Evolutionary conservation across 2,797 vertebrate genomes (phyloP), one percentile per base, ranked within the genome.

Genomic region (Gallirallus australis): DNA sequence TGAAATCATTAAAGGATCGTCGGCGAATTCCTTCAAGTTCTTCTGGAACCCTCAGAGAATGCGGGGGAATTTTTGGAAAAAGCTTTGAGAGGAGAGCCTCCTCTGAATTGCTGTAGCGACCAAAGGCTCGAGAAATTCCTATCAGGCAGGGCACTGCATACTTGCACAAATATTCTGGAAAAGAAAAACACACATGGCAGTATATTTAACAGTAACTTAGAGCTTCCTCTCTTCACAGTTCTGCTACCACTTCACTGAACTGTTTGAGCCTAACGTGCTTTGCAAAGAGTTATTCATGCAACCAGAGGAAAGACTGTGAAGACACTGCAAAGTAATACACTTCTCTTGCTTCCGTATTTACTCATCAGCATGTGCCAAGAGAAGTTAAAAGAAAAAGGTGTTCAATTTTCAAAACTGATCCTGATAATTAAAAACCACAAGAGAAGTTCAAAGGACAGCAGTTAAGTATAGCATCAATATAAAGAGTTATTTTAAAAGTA

Each of bases 1-100:
- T 98, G 96, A 99, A 99, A 93, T 99, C 99, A 19, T 99, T 99
- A 95, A 99, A 99, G 56, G 99, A 99, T 31, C 99, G 98, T 3
- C 99, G 97, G 13, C 98, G 98, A 16, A 98, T 94, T 2, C 98
- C 98, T 35, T 99, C 99, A 0, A 97, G 82, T 19, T 99, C 99
- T 12, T 99, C 98, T 0, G 97, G 96, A 21, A 97, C 89, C 7
- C 98, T 94, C 70, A 97, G 93, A 31, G 98, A 95, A 39, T 99
- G 98, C 2, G 98, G 97, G 0, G 94, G 90, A 10, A 98, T 97
- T 89, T 98, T 99, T 6, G 99, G 99, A 68, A 99, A 99, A 63
- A 99, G 98, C 96, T 99, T 99, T 27, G 99, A 99, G 63, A 99
- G 98, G 9, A 99, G 97, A 45, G 99, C 98, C 93, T 99, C 99